These are phyloP conservation scores for Drosophila demipolita DNA, from an alignment of 2,888 invertebrate species.

Conservation along the genomic window DNA sequence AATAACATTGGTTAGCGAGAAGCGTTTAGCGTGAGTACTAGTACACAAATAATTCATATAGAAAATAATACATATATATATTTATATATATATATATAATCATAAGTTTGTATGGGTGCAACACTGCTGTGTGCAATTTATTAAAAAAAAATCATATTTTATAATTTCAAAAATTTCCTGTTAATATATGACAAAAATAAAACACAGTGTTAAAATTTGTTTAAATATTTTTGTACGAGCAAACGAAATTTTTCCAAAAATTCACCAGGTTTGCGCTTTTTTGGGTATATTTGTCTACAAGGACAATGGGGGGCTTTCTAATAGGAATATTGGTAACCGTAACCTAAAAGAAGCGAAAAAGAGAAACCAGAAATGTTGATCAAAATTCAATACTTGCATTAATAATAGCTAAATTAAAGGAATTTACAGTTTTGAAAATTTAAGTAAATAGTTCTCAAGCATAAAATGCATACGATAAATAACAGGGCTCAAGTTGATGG, in stretches of 20 bases:
- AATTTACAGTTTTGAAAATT: slow-evolving; percentile 15
- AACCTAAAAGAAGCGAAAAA: slow-evolving; percentile 69
- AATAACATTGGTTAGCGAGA: slow-evolving; percentile 49
- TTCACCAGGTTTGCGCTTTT: slow-evolving; percentile 54
- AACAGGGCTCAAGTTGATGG: slow-evolving; percentile 11
- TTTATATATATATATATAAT: slow-evolving; percentile 11
- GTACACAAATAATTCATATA: slow-evolving; percentile 24
- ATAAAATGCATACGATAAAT: slow-evolving; percentile 63
- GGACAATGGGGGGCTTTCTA: slow-evolving; percentile 50
- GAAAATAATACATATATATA: slow-evolving; percentile 9
- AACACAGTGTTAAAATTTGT: slow-evolving; percentile 29
- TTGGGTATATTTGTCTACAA: slow-evolving; percentile 23
- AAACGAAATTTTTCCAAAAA: slow-evolving; percentile 24
- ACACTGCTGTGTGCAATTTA: slow-evolving; percentile 39
- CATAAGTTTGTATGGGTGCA: slow-evolving; percentile 13
- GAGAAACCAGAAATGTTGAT: slow-evolving; percentile 40
- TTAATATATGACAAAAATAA: slow-evolving; percentile 29
- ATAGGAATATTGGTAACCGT: slow-evolving; percentile 74
- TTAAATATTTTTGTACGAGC: slow-evolving; percentile 4
- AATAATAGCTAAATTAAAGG: background rate
- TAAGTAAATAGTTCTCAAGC: slow-evolving; percentile 38
- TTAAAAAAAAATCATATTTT: slow-evolving; percentile 28
- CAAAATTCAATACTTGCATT: slow-evolving; percentile 23
- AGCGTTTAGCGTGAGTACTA: slow-evolving; percentile 52
- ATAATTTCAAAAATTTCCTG: slow-evolving; percentile 22